phyloP scores from a whole-genome alignment of 2,113 vertebrate genomes.

The Willisornis vidua region DNA sequence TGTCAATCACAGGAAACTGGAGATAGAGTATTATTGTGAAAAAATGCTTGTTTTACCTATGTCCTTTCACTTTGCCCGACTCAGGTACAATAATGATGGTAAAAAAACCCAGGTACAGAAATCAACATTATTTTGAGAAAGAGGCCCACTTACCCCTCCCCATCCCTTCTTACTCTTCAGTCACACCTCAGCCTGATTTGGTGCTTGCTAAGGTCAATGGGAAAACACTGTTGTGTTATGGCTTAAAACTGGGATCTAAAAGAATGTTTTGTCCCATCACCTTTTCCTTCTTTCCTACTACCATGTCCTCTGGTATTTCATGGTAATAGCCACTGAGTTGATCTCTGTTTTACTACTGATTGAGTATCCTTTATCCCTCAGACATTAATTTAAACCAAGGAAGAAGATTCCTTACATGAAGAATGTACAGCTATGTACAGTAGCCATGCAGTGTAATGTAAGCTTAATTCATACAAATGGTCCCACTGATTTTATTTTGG shows the following conservation, averaged over 20 bases:
- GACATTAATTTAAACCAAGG: neutral
- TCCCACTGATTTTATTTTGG: conserved; percentile 35
- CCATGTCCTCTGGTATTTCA: neutral
- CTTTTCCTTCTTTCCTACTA: neutral
- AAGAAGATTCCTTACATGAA: neutral
- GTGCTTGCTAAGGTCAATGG: neutral
- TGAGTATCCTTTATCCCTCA: neutral
- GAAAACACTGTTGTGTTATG: neutral
- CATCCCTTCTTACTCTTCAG: neutral
- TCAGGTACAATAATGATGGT: neutral
- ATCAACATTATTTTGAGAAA: neutral
- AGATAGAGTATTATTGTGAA: neutral
- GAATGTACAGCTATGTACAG: neutral
- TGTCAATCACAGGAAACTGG: neutral
- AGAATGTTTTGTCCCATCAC: neutral
- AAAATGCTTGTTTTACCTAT: neutral
- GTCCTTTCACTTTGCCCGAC: neutral
- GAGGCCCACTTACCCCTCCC: neutral
- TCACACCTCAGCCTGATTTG: neutral
- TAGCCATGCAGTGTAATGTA: neutral
- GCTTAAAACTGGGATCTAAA: neutral
- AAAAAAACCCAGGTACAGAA: neutral
- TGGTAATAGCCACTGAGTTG: neutral
- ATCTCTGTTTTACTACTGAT: neutral
- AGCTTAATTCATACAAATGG: conserved; percentile 45